Evolutionary conservation across 35 echinoderm and acorn worm species (phyloP).

Genomic region (Antedon bifida): DNA sequence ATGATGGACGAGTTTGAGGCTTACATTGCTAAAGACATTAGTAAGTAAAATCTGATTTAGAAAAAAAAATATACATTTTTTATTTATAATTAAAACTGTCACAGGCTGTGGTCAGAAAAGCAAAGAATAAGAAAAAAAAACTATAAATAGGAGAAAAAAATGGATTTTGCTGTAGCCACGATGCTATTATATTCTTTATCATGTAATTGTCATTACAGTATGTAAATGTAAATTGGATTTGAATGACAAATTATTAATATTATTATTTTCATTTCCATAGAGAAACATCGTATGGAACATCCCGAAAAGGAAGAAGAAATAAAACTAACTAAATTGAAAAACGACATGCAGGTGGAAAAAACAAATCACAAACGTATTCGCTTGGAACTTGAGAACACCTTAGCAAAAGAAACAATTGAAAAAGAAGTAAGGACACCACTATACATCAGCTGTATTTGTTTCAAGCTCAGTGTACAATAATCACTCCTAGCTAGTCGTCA

Average conservation of each 20-base stretch:
- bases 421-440: too few relatives aligned
- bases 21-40: not conserved
- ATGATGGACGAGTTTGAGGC: not conserved
- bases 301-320: conserved; percentile 46
- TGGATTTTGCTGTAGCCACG: too few relatives aligned
- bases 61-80: not conserved
- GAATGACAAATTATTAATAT: too few relatives aligned
- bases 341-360: conserved; percentile 61
- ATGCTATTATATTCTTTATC: too few relatives aligned
- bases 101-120: conserved; percentile 37
- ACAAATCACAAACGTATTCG: conserved; percentile 19
- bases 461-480: not conserved
- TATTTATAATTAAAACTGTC: too few relatives aligned
- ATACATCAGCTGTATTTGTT: not conserved
- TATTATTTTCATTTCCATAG: not conserved
- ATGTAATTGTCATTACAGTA: too few relatives aligned
- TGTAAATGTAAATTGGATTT: too few relatives aligned
- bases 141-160: too few relatives aligned
- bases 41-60: not conserved
- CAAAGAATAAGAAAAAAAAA: too few relatives aligned
- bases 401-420: conserved; percentile 8
- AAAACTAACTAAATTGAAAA: conserved; percentile 42
- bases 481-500: not conserved
- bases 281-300: conserved; percentile 36
- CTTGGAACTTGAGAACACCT: conserved; percentile 51